Evolutionary conservation across 2,888 invertebrate genomes (phyloP), one percentile per base, ranked within the genome.

Genomic region (Lagria hirta): DNA sequence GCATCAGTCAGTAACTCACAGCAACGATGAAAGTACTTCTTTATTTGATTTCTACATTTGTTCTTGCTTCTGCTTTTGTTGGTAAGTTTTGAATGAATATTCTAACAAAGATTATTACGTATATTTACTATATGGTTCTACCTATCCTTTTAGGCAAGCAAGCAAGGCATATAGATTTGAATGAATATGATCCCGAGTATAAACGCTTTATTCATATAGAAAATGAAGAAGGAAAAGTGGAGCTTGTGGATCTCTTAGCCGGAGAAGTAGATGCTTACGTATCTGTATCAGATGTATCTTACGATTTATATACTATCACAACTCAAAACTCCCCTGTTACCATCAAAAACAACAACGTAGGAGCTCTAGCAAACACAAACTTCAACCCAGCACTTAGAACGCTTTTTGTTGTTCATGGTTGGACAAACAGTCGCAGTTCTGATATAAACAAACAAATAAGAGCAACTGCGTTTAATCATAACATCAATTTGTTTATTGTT

Each of bases 391-490:
- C 32, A 1, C 48, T 54, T 23, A 28, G 40, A 5, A 64, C 53
- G 1, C 50, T 65, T n/a, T 64, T 69, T 35, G 44, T 69, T 3
- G 44, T 58, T n/a, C 69, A 70, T 38, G 69, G 70, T 5, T 69
- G 65, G 66, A 50, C 51, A 3, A 64, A 62, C 36, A 37, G 58
- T 32, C 37, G 58, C 16, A 30, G 26, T n/a, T 64, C 65, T 15
- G 23, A 43, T 3, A 40, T 67, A 7, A 58, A 59, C 37, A 34
- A 26, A 3, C n/a, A 50, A 3, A 37, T 67, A 2, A 54, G 36
- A 24, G 33, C 43, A 5, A 62, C 64, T 5, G 26, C 63, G 13
- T 29, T 67, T 4, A 41, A 28, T 3, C 22, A 52, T 11, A 62
- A 69, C 41, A 51, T 60, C 3, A 71, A 71, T 45, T 49, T 69